Base-by-base conservation (phyloP, 1,140 invertebrate genomes). In the Zaprionus taronus region DNA sequence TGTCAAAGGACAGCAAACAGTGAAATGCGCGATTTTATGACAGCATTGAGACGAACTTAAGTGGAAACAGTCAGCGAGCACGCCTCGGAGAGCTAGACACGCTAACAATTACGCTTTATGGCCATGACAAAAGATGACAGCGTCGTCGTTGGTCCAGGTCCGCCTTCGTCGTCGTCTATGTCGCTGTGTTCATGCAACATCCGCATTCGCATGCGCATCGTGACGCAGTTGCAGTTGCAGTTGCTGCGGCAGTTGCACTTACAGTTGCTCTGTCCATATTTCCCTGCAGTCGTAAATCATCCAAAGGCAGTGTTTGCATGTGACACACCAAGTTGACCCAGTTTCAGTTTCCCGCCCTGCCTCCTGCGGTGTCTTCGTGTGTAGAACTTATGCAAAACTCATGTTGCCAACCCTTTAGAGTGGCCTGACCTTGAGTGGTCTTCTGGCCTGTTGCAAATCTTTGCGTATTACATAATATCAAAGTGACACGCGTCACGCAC, bases 51-150 rank as follows among this genome's bases (percentile, higher is more conserved):
- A 28, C 69, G 61, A 79, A 77, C 81, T 85, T 85, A 85, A 85
- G 82, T 81, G 82, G 82, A 85, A 85, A 85, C 75, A 73, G 75
- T 68, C 75, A 65, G 70, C 38, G 57, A 67, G 63, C 74, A 72
- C 74, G 74, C 74, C 74, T 77, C 55, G 31, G 9, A 67, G 22
- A 68, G 64, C 61, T 64, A 65, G 63, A 67, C 69, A 72, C 60
- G 69, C 70, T 72, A 55, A 61, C 61, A 77, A 73, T 68, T 28
- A 31, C 71, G 72, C 85, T 85, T 85, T 85, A 85, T 85, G 82
- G 75, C 83, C 82, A 85, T 85, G 79, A 85, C 82, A 85, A 85
- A 85, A 85, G 83, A 81, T 74, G 80, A 80, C 70, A 77, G 57
- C 60, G 56, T 77, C 56, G 69, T 34, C 31, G 31, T 9, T 34